Evolutionary conservation across 2,888 invertebrate species (phyloP).

Genomic region (Drosophila robusta): DNA sequence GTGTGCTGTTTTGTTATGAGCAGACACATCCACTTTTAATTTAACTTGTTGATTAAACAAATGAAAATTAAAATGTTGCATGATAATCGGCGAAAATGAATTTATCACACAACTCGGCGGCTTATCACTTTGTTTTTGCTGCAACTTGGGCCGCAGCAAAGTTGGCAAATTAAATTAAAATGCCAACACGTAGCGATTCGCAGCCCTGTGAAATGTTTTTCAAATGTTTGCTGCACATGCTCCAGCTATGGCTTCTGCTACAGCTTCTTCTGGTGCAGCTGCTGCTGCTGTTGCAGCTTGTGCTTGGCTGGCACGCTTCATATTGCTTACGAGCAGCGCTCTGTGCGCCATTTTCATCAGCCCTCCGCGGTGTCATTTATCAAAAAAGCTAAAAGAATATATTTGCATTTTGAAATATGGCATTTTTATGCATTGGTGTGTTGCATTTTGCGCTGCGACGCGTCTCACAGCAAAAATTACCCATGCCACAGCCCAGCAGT

Average conservation of each 20-base stretch:
- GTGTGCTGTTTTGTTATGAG: too few relatives aligned
- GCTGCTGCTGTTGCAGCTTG: slow-evolving; percentile 29
- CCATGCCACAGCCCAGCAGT: slow-evolving; percentile 30
- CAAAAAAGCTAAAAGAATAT: slow-evolving; percentile 81
- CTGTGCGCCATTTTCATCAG: slow-evolving; percentile 70
- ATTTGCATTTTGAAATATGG: slow-evolving; percentile 80
- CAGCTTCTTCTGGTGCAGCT: slow-evolving; percentile 9
- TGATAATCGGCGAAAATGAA: slow-evolving; percentile 27
- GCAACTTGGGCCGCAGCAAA: not conserved
- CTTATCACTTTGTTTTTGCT: slow-evolving; percentile 21
- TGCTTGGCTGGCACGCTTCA: slow-evolving; percentile 66
- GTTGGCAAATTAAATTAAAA: slow-evolving; percentile 68
- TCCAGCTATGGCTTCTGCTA: slow-evolving; percentile 27
- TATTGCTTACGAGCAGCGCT: slow-evolving; percentile 61
- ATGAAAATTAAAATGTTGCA: slow-evolving; percentile 34
- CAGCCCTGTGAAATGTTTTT: slow-evolving; percentile 29
- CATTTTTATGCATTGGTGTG: slow-evolving; percentile 81
- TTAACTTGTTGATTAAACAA: slow-evolving; percentile 15
- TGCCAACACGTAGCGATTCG: slow-evolving; percentile 46
- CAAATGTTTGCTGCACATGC: slow-evolving; percentile 40
- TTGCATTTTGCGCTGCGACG: slow-evolving; percentile 66
- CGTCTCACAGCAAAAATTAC: slow-evolving; percentile 59
- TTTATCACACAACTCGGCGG: not conserved
- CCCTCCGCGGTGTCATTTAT: slow-evolving; percentile 80
- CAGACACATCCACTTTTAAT: too few relatives aligned